These are phyloP conservation scores for Drosophila orena DNA, from an alignment of 1,140 invertebrate species.

Conservation along the genomic window DNA sequence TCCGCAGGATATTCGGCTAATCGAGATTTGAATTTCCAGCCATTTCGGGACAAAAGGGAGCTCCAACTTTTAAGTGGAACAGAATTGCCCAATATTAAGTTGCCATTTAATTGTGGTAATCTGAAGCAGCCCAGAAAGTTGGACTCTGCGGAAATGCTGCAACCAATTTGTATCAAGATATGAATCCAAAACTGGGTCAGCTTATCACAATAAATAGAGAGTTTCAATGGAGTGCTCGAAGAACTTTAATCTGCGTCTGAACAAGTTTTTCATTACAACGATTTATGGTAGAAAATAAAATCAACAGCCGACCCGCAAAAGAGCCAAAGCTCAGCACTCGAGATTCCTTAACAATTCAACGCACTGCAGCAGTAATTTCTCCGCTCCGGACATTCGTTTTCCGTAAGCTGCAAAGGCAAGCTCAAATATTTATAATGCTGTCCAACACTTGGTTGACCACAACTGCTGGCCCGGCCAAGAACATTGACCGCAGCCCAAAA, in stretches of 20 bases:
- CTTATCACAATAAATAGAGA: conserved; percentile 7
- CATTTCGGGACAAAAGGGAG: conserved; percentile 15
- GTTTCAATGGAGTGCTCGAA: not conserved
- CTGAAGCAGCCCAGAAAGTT: conserved; percentile 1
- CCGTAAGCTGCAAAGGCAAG: conserved; percentile 45
- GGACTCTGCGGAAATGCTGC: not conserved
- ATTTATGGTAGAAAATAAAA: conserved; percentile 22
- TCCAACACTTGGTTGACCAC: conserved; percentile 59
- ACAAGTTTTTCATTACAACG: conserved; percentile 22
- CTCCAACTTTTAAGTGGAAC: conserved; percentile 38
- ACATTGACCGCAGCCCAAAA: conserved; percentile 33
- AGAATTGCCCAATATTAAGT: conserved; percentile 26
- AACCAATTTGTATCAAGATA: conserved; percentile 3
- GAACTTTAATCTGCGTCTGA: conserved; percentile 8
- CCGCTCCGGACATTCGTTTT: conserved; percentile 17
- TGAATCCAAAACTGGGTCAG: conserved; percentile 14
- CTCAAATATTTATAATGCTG: conserved; percentile 58
- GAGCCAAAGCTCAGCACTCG: conserved; percentile 18
- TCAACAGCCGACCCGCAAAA: conserved; percentile 18
- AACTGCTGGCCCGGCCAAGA: conserved; percentile 10
- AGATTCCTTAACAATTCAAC: conserved; percentile 44
- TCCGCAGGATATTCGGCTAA: conserved; percentile 30
- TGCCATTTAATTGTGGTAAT: conserved; percentile 26
- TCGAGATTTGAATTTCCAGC: conserved; percentile 19
- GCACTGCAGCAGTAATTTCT: conserved; percentile 37